Percentiles rank a stretch among this genome's conserved stretches.
Evolutionary conservation across 1,140 invertebrate genomes (phyloP).

Genomic region (Euura lappo): DNA sequence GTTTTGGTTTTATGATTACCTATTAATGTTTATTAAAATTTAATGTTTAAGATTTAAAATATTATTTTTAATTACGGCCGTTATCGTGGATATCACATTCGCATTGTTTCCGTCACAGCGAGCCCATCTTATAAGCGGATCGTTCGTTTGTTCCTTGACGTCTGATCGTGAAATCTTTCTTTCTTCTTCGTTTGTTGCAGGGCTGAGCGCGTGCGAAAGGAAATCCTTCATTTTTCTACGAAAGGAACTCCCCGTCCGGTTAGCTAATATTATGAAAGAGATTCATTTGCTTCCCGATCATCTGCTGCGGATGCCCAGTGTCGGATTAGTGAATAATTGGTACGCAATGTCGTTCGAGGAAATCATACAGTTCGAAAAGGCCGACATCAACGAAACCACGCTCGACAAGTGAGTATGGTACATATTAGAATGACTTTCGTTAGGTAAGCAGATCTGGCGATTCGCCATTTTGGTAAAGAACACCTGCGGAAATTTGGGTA

Average conservation of each 20-base stretch:
- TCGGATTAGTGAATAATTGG: slow-evolving; percentile 87
- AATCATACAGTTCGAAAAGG: slow-evolving; percentile 90
- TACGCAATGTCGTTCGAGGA: slow-evolving; percentile 93
- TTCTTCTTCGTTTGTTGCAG: slow-evolving; percentile 66
- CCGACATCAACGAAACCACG: slow-evolving; percentile 69
- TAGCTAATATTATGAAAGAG: slow-evolving; percentile 99
- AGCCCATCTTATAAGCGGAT: no score
- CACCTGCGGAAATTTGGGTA: not conserved
- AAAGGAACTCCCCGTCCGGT: slow-evolving; percentile 92
- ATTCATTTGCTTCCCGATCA: slow-evolving; percentile 91
- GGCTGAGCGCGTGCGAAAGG: slow-evolving; percentile 86
- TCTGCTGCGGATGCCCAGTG: slow-evolving; percentile 87
- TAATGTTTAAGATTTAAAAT: no score
- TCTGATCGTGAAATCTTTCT: slow-evolving; percentile 18
- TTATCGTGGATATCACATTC: no score
- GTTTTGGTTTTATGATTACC: no score
- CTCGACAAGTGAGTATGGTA: slow-evolving; percentile 66
- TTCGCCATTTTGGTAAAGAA: not conserved
- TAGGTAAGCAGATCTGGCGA: slow-evolving; percentile 17
- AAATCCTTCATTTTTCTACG: slow-evolving; percentile 93
- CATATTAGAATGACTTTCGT: slow-evolving; percentile 16
- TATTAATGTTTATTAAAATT: no score
- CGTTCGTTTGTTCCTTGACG: not conserved
- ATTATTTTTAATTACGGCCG: not conserved
- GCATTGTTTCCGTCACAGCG: no score